phyloP scores from a whole-genome alignment of 2,888 invertebrate genomes.

The Chaetoderma sp. region DNA sequence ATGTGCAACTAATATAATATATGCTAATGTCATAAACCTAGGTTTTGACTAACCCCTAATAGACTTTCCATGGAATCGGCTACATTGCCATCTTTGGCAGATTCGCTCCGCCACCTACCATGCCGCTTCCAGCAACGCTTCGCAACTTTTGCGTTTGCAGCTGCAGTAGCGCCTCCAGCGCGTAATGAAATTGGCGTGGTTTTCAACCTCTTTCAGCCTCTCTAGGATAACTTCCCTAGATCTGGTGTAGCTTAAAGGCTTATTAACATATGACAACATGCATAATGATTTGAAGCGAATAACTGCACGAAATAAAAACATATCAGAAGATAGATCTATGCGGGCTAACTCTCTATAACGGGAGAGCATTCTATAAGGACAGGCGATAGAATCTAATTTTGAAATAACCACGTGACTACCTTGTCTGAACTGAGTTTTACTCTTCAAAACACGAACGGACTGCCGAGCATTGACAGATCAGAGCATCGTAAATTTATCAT shows the following conservation, averaged over 20 bases:
- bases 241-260: neutral
- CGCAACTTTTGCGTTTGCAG: conserved; percentile 1
- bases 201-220: neutral
- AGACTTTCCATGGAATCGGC: neutral
- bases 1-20: no score
- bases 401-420: neutral
- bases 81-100: conserved; percentile 4
- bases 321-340: no score
- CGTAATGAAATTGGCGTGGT: conserved; percentile 1
- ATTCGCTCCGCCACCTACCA: conserved; percentile 7
- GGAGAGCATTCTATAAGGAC: conserved; percentile 2
- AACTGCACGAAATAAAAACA: no score
- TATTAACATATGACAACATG: neutral
- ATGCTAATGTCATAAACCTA: no score
- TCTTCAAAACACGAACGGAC: neutral
- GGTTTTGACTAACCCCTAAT: neutral
- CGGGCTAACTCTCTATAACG: neutral
- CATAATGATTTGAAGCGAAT: neutral
- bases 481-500: no score
- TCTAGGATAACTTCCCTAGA: neutral
- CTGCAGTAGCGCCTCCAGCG: conserved; percentile 8
- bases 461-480: neutral
- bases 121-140: conserved; percentile 4
- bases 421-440: conserved; percentile 10
- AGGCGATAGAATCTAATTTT: neutral